A percentile compares a stretch with the other conserved stretches of the same genome.
Conservation (phyloP, 2,113 vertebrate genomes). For the Gasterosteus nipponicus region DNA sequence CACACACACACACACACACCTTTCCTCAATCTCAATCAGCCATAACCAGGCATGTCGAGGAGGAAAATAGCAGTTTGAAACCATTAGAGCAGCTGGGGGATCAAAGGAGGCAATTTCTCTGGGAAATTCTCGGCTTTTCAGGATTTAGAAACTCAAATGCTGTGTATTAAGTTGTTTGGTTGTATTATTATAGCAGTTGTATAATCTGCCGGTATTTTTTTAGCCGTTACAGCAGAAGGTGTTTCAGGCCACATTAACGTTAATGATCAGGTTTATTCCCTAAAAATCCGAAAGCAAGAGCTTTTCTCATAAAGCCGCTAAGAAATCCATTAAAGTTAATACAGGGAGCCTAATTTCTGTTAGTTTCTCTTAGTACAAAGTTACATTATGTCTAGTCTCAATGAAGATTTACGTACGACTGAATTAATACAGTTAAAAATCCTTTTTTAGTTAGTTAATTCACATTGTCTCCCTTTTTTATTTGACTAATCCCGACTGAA, state of each 20-base stretch:
- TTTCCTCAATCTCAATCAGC: slow-evolving; percentile 64
- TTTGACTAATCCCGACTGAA: neutral
- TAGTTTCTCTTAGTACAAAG: neutral
- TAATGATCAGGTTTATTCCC: slow-evolving; percentile 1
- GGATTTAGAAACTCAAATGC: neutral
- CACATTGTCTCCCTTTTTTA: no score
- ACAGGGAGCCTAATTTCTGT: neutral
- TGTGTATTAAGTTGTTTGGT: slow-evolving; percentile 25
- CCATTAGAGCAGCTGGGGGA: slow-evolving; percentile 46
- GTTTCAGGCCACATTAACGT: slow-evolving; percentile 6
- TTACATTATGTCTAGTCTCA: neutral
- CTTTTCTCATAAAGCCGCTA: neutral
- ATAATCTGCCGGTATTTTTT: slow-evolving; percentile 10
- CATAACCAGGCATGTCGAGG: slow-evolving; percentile 63
- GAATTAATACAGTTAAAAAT: neutral
- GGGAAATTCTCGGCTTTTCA: slow-evolving; percentile 28
- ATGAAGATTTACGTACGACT: neutral
- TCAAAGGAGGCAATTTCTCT: slow-evolving; percentile 60
- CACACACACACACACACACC: slow-evolving; percentile 3
- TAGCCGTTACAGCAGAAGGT: slow-evolving; percentile 12
- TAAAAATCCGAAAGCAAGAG: neutral
- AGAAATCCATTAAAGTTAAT: neutral
- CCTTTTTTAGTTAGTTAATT: neutral
- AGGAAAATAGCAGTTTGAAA: slow-evolving; percentile 69
- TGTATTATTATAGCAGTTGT: slow-evolving; percentile 12